Conservation (phyloP, 2,113 vertebrate species). For the Saccopteryx leptura region DNA sequence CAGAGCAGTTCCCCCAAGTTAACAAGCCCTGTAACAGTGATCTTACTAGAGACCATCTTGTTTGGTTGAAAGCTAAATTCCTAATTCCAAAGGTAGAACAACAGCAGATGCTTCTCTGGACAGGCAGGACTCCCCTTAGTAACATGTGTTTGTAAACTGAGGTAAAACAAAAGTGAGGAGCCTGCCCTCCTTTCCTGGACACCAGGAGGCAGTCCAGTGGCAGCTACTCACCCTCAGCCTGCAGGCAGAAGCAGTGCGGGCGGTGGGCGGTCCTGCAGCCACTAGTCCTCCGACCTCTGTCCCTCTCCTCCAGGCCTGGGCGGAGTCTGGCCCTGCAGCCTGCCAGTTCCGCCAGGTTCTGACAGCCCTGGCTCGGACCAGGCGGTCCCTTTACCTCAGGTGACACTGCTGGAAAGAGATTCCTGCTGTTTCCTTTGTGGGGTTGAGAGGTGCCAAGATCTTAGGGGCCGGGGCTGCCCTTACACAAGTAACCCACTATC, state of each 20-base stretch:
- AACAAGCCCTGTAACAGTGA: background rate
- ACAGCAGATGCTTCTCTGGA: background rate
- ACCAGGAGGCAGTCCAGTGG: background rate
- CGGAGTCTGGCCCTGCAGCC: background rate
- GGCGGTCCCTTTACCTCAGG: background rate
- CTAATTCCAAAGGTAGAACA: background rate
- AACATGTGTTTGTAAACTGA: background rate
- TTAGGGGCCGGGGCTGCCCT: conserved; percentile 1
- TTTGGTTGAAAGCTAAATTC: conserved; percentile 25
- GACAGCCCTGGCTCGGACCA: background rate
- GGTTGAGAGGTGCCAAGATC: background rate
- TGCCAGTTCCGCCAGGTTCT: background rate
- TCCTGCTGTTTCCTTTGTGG: background rate
- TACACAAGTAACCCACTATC: background rate
- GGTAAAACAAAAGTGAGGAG: background rate
- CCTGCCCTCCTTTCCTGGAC: background rate
- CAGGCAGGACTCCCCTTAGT: background rate
- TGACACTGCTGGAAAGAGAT: background rate
- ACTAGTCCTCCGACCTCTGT: background rate
- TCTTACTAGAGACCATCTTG: background rate
- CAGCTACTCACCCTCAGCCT: background rate
- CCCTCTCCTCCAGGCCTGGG: background rate
- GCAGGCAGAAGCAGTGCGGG: background rate
- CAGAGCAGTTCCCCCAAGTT: background rate
- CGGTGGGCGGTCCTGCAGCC: background rate